Base-by-base conservation (phyloP, 1,140 invertebrate genomes). In the Hypothenemus hampei region DNA sequence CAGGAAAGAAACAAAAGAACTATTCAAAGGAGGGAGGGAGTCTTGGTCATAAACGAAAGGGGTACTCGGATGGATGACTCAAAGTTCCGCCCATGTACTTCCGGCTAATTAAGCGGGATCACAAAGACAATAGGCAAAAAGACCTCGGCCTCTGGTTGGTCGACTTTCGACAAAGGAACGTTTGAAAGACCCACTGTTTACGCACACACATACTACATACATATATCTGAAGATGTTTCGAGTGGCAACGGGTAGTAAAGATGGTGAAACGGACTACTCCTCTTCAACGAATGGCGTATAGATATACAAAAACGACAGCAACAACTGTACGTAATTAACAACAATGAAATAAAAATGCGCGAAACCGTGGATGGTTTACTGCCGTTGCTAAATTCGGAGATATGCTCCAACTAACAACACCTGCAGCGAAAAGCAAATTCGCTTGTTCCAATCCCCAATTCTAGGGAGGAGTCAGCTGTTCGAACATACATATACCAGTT, bases 41-140 rank as follows among this genome's bases (percentile, higher is more conserved):
- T n/a, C n/a, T n/a, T 7, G 26, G 33, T 8, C 39, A 31, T 44
- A 33, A 43, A 35, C 16, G 24, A 33, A 35, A 44, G 40, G 40
- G 41, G 47, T 53, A 22, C n/a, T 44, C 50, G 40, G 41, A 53
- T 53, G 50, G 50, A 53, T 53, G 50, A 53, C 39, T 53, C 50
- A 53, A 53, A 53, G 40, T 44, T 43, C 50, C 50, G 50, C 50
- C 50, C 50, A 53, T 53, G 26, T 53, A 53, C 50, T 53, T 53
- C 50, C 50, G 50, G 39, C 50, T 53, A 53, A 53, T 53, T 53
- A 53, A 41, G 29, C 39, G 50, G 40, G 26, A 53, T 35, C 18
- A 36, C 36, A 36, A 53, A 53, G 33, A 53, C 50, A 53, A 53
- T 44, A 23, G 40, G 18, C 23, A 13, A 29, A 53, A 18, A n/a